Evolutionary conservation across 2,888 invertebrate genomes (phyloP).

Genomic region (Nephrocerus scutellatus): DNA sequence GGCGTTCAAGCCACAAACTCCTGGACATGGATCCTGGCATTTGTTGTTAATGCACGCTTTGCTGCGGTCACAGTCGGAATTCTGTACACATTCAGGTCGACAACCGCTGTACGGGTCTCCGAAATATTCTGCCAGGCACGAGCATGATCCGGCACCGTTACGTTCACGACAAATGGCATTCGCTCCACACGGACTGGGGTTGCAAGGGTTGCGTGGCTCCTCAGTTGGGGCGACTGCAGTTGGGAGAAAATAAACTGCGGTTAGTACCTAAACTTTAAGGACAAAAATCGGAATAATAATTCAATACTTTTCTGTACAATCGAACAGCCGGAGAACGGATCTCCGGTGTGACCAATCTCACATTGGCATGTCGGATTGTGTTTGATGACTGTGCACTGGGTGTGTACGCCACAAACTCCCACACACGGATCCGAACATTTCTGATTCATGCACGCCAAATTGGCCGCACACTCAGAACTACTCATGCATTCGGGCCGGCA

Average conservation of each 20-base stretch:
- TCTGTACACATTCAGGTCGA: slow-evolving; percentile 74
- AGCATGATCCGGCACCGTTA: slow-evolving; percentile 69
- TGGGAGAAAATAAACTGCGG: no score
- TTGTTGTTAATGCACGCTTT: slow-evolving; percentile 71
- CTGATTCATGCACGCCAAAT: slow-evolving; percentile 69
- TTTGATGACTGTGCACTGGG: slow-evolving; percentile 67
- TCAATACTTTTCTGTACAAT: slow-evolving; percentile 50
- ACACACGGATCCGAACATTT: slow-evolving; percentile 73
- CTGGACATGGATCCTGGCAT: slow-evolving; percentile 71
- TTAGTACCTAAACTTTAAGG: neutral
- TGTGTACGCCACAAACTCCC: slow-evolving; percentile 67
- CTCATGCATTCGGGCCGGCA: slow-evolving; percentile 73
- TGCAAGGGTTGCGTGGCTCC: slow-evolving; percentile 63
- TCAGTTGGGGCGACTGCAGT: slow-evolving; percentile 46
- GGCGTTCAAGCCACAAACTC: slow-evolving; percentile 69
- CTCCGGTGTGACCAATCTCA: slow-evolving; percentile 65
- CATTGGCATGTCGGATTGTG: slow-evolving; percentile 75
- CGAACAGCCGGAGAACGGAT: slow-evolving; percentile 67
- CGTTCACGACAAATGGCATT: slow-evolving; percentile 71
- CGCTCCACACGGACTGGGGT: slow-evolving; percentile 71
- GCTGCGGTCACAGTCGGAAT: slow-evolving; percentile 64
- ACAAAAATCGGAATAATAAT: slow-evolving; percentile 12
- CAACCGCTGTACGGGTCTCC: slow-evolving; percentile 75
- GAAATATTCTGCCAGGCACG: slow-evolving; percentile 65
- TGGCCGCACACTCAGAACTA: slow-evolving; percentile 67